Conservation (phyloP, 2,888 invertebrate species). For the Eulithis testata region DNA sequence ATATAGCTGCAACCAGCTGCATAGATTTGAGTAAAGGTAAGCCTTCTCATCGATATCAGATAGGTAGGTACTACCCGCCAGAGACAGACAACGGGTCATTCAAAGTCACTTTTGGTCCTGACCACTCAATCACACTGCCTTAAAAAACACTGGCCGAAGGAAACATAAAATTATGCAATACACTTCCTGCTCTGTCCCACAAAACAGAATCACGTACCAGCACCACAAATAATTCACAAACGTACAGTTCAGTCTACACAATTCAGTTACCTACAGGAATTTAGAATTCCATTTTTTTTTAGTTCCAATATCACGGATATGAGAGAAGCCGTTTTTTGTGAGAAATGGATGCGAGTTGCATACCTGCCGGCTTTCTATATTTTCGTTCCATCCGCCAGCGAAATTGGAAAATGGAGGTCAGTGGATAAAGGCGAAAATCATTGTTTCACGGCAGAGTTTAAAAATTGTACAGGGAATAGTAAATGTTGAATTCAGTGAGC, state of each 20-base stretch:
- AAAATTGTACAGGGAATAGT: slow-evolving; percentile 15
- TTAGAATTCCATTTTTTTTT: slow-evolving; percentile 26
- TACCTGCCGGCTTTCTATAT: slow-evolving; percentile 16
- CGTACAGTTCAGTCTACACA: slow-evolving; percentile 5
- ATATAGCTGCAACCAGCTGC: too few species aligned
- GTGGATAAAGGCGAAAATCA: slow-evolving; percentile 21
- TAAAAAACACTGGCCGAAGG: too few species aligned
- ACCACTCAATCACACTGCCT: too few species aligned
- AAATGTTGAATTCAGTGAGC: slow-evolving; percentile 4
- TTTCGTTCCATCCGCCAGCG: slow-evolving; percentile 25
- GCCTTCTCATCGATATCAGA: too few species aligned
- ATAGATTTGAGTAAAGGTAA: too few species aligned
- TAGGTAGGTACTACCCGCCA: too few species aligned
- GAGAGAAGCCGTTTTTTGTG: slow-evolving; percentile 24
- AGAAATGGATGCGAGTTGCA: slow-evolving; percentile 21
- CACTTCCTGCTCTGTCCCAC: background rate
- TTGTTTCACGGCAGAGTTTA: slow-evolving; percentile 19
- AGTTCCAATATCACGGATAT: slow-evolving; percentile 28
- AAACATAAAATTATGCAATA: background rate
- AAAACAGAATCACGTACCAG: slow-evolving; percentile 5
- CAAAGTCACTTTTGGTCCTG: too few species aligned
- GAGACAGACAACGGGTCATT: too few species aligned
- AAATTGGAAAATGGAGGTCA: slow-evolving; percentile 33
- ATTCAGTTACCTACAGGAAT: slow-evolving; percentile 18
- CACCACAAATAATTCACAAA: slow-evolving; percentile 3